Evolutionary conservation across 2,113 vertebrate genomes (phyloP).

Genomic region (Crotalus tigris): DNA sequence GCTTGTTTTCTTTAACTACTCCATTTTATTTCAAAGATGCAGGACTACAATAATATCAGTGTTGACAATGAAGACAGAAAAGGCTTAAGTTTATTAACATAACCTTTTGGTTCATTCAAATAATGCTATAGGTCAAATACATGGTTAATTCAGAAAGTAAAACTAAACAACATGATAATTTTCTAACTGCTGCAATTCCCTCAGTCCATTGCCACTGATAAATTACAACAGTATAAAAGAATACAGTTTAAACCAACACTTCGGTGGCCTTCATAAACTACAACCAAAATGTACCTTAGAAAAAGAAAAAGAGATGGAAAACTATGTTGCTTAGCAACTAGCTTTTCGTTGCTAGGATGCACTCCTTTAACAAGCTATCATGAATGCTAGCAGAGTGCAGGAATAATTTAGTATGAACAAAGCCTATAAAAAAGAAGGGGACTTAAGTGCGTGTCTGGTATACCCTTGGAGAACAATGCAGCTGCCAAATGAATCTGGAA

Average conservation of each 20-base stretch:
- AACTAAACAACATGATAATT: constrained; percentile 63
- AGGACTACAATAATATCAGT: neutral
- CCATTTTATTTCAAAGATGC: constrained; percentile 35
- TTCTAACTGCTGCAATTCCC: constrained; percentile 71
- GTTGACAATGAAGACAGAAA: neutral
- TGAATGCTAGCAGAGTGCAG: constrained; percentile 86
- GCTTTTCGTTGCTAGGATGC: constrained; percentile 89
- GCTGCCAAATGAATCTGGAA: constrained; percentile 92
- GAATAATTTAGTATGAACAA: constrained; percentile 91
- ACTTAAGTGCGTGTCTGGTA: constrained; percentile 89
- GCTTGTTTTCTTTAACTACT: constrained; percentile 18
- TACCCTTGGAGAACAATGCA: constrained; percentile 85
- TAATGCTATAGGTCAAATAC: constrained; percentile 45
- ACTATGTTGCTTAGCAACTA: constrained; percentile 84
- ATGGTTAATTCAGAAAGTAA: constrained; percentile 56
- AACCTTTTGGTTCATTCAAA: constrained; percentile 48
- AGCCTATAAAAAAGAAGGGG: constrained; percentile 78
- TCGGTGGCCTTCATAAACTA: constrained; percentile 55
- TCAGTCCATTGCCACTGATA: constrained; percentile 60
- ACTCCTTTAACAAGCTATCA: constrained; percentile 85
- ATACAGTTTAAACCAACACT: constrained; percentile 69
- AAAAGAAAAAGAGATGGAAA: constrained; percentile 78
- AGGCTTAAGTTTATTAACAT: constrained; percentile 38
- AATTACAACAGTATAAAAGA: constrained; percentile 69
- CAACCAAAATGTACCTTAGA: constrained; percentile 64